Evolutionary conservation across 1,140 invertebrate genomes (phyloP), one percentile per base, ranked within the genome.

Genomic region (Rhizoglyphus robini): DNA sequence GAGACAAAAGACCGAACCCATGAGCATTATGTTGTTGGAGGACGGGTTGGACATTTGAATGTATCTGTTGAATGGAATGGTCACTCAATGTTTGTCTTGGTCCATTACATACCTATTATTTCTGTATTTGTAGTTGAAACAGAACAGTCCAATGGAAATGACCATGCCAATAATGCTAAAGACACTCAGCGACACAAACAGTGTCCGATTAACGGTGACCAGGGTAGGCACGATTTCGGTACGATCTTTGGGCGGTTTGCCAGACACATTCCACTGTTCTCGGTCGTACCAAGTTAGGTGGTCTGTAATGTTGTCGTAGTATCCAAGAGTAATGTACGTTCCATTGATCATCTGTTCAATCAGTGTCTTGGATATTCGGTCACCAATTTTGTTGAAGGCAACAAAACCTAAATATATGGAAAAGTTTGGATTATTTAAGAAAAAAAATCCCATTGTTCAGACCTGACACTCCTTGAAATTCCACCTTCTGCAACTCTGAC

Each of bases 301-400:
- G 75, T 96, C 90, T 32, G 85, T 86, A 72, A 90, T 88, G 23
- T 88, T 91, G 75, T 99, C 94, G 74, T 96, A 98, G 74, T 91
- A 96, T 8, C 93, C 95, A n/a, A 97, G 78, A 71, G 91, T 88
- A 18, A 88, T 83, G 75, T 99, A 99, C 73, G 88, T 90, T 59
- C 93, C 93, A 77, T 94, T 87, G 70, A 74, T 85, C 79, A 99
- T 86, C 77, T 99, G 96, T 76, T 99, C 96, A 67, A 99, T 92
- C 79, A 96, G 90, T 5, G 94, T 99, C 74, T 94, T 81, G 18
- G 95, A 93, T 72, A 99, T 98, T 70, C 96, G 84, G 78, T 99
- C 96, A 70, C 96, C 96, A 78, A 92, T 88, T 34, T 79, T 76
- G 75, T 91, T 96, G 77, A 96, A 97, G 3, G 90, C 90, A 49